These are phyloP conservation scores for Pollachius pollachius DNA, from an alignment of 2,113 vertebrate species.

Conservation along the genomic window DNA sequence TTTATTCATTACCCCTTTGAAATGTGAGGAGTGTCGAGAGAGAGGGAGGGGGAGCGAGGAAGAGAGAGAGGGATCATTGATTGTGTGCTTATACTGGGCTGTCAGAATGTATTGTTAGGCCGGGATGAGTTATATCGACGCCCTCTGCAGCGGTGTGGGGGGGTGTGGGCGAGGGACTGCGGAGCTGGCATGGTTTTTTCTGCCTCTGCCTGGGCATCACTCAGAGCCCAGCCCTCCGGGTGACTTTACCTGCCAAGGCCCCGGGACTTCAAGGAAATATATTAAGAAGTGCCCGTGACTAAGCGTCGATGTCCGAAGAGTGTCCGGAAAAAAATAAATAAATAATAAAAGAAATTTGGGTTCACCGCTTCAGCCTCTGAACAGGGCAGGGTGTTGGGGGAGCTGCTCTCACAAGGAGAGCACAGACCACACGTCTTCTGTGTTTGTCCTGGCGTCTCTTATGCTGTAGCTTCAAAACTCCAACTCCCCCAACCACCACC, in stretches of 20 bases:
- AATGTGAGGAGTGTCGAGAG: background rate
- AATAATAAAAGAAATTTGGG: no score
- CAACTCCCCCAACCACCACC: background rate
- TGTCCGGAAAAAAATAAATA: no score
- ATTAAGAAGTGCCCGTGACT: background rate
- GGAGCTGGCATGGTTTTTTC: conserved; percentile 20
- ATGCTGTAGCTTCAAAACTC: no score
- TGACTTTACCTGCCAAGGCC: conserved; percentile 58
- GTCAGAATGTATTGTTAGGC: conserved; percentile 31
- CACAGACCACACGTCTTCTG: no score
- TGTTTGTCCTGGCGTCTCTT: no score
- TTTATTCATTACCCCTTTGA: conserved; percentile 22
- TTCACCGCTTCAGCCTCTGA: no score
- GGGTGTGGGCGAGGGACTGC: conserved; percentile 10
- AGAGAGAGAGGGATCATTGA: conserved; percentile 2
- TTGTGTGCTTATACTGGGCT: conserved; percentile 22
- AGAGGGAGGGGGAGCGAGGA: no score
- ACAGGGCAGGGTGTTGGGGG: no score
- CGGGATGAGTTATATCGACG: conserved; percentile 34
- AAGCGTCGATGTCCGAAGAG: background rate
- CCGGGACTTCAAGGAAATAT: conserved; percentile 30
- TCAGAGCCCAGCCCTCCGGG: conserved; percentile 44
- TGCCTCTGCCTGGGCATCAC: conserved; percentile 40
- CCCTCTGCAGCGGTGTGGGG: conserved; percentile 19
- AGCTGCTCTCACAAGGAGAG: no score